Evolutionary conservation across 1,140 invertebrate genomes (phyloP).

Genomic region (Lordiphosa collinella): DNA sequence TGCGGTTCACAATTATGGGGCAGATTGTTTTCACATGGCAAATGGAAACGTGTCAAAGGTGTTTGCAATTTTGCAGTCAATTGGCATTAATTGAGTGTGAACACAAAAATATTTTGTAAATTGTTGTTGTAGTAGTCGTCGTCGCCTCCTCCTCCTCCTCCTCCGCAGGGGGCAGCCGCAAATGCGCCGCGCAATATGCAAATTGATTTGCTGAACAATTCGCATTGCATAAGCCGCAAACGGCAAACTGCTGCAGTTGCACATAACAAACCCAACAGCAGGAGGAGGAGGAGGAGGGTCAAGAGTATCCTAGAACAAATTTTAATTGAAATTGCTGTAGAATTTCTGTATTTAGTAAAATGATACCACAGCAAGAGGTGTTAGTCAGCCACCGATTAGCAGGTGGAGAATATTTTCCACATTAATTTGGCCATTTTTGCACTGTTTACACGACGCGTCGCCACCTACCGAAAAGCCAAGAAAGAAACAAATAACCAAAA

Average conservation of each 20-base stretch:
- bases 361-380: no score
- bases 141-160: constrained; percentile 6
- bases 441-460: constrained; percentile 40
- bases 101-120: constrained; percentile 77
- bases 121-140: constrained; percentile 46
- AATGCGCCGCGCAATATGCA: constrained; percentile 73
- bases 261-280: constrained; percentile 4
- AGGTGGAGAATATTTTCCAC: constrained; percentile 10
- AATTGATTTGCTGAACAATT: constrained; percentile 74
- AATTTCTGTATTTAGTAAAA: no score
- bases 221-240: constrained; percentile 69
- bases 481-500: not conserved
- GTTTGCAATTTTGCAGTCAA: constrained; percentile 77
- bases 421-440: constrained; percentile 52
- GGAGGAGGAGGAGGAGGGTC: not conserved
- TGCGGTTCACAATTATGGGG: constrained; percentile 12
- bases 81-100: constrained; percentile 77
- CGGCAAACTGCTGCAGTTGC: constrained; percentile 27
- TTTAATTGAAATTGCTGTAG: constrained; percentile 1
- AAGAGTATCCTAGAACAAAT: not conserved
- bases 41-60: constrained; percentile 70
- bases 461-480: constrained; percentile 16
- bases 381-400: no score
- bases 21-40: constrained; percentile 29
- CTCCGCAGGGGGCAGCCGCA: constrained; percentile 27